A percentile compares a stretch with the other conserved stretches of the same genome.
Evolutionary conservation across 2,113 vertebrate genomes (phyloP).

Genomic region (Chaetops frenatus): DNA sequence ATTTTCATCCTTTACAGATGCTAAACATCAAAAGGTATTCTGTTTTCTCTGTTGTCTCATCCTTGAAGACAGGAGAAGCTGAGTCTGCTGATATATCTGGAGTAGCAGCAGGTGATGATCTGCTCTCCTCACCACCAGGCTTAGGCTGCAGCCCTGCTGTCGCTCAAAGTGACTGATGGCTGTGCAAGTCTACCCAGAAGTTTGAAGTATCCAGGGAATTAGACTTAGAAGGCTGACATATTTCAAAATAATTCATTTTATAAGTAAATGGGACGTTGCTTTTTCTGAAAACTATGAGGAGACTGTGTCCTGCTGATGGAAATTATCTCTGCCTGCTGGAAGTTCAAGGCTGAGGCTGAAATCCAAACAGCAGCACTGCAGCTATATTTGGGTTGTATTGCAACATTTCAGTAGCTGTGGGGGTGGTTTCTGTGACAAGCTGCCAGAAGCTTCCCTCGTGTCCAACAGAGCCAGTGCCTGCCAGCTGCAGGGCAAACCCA

Average conservation of each 20-base stretch:
- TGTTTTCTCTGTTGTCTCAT: neutral
- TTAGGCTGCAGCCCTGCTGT: neutral
- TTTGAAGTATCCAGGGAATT: neutral
- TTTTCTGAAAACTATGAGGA: neutral
- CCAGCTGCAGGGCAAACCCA: too few relatives aligned
- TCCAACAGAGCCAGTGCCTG: neutral
- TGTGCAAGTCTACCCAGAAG: neutral
- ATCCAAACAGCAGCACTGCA: fast-evolving
- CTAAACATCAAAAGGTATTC: neutral
- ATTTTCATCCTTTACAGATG: neutral
- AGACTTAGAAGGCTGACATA: neutral
- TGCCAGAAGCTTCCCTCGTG: neutral
- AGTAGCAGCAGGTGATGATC: neutral
- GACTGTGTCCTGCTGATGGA: neutral
- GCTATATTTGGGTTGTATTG: neutral
- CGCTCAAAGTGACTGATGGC: neutral
- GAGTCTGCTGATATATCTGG: neutral
- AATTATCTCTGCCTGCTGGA: neutral
- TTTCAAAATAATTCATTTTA: neutral
- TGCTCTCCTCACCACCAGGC: neutral
- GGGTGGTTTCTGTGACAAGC: neutral
- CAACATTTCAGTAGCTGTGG: neutral
- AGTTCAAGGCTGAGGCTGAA: neutral
- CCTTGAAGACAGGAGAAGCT: neutral
- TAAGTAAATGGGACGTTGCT: neutral